phyloP scores from a whole-genome alignment of 2,888 invertebrate genomes.

The Bimastos eiseni region DNA sequence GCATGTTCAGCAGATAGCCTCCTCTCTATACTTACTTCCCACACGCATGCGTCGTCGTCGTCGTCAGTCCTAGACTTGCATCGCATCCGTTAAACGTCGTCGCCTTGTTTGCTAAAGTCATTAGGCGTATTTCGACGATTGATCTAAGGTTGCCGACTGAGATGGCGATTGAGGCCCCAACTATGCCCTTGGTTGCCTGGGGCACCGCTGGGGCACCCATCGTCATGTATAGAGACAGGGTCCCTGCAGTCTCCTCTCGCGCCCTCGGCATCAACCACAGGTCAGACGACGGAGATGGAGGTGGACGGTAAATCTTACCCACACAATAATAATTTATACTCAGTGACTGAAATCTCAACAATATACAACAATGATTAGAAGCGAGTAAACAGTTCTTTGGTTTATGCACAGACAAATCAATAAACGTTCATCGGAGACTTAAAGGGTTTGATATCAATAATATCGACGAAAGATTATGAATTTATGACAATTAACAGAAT shows the following conservation, averaged over 20 bases:
- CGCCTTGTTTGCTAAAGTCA: slow-evolving; percentile 13
- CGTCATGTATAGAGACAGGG: background rate
- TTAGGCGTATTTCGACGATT: background rate
- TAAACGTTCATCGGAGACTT: background rate
- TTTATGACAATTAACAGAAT: too few relatives aligned
- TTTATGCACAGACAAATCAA: background rate
- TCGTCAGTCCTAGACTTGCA: background rate
- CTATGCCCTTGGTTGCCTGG: background rate
- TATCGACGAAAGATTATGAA: too few relatives aligned
- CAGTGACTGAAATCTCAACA: background rate
- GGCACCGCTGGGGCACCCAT: background rate
- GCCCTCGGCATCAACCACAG: background rate
- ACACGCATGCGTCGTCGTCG: background rate
- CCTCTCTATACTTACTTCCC: too few relatives aligned
- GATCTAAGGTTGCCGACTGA: slow-evolving; percentile 5
- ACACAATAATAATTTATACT: background rate
- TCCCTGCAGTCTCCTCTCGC: background rate
- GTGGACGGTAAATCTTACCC: background rate
- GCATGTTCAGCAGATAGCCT: too few relatives aligned
- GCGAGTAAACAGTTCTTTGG: background rate
- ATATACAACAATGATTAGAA: background rate
- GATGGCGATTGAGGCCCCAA: background rate
- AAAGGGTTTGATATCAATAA: too few relatives aligned
- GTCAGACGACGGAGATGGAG: background rate
- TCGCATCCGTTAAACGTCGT: background rate